Evolutionary conservation across 1,140 invertebrate genomes (phyloP).

Genomic region (Hycleus cichorii): DNA sequence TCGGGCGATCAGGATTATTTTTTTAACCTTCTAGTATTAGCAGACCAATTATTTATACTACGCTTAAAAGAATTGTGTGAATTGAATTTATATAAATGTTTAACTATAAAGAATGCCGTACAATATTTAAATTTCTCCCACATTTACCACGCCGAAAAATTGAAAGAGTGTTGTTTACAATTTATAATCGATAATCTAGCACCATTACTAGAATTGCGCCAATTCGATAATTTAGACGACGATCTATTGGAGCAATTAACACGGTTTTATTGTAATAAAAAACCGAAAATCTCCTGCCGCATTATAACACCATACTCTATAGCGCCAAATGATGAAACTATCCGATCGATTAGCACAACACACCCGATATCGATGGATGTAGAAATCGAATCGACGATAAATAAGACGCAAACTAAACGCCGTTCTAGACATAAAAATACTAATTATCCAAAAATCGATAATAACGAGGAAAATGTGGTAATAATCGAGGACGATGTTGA

Average conservation of each 20-base stretch:
- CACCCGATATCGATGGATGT: conserved; percentile 38
- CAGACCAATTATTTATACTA: conserved; percentile 61
- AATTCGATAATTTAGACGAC: conserved; percentile 51
- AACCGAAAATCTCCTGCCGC: conserved; percentile 44
- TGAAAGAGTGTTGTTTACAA: conserved; percentile 61
- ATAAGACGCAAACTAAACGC: conserved; percentile 40
- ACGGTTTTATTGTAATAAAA: conserved; percentile 51
- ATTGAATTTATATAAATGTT: conserved; percentile 47
- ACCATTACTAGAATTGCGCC: conserved; percentile 56
- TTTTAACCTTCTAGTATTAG: conserved; percentile 58
- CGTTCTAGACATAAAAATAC: conserved; percentile 34
- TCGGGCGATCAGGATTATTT: conserved; percentile 48
- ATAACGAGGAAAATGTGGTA: neutral
- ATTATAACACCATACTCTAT: conserved; percentile 56
- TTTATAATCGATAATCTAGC: conserved; percentile 62
- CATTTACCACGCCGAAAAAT: conserved; percentile 56
- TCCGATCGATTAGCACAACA: conserved; percentile 44
- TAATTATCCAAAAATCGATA: conserved; percentile 5
- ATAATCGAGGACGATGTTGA: neutral
- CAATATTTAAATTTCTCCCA: conserved; percentile 62
- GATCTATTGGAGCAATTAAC: conserved; percentile 53
- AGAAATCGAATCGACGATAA: conserved; percentile 38
- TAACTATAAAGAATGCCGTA: conserved; percentile 62
- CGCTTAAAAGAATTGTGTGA: conserved; percentile 62
- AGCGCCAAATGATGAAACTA: conserved; percentile 46